These are phyloP conservation scores for Aethes cnicana DNA, from an alignment of 2,888 invertebrate species.

Conservation along the genomic window DNA sequence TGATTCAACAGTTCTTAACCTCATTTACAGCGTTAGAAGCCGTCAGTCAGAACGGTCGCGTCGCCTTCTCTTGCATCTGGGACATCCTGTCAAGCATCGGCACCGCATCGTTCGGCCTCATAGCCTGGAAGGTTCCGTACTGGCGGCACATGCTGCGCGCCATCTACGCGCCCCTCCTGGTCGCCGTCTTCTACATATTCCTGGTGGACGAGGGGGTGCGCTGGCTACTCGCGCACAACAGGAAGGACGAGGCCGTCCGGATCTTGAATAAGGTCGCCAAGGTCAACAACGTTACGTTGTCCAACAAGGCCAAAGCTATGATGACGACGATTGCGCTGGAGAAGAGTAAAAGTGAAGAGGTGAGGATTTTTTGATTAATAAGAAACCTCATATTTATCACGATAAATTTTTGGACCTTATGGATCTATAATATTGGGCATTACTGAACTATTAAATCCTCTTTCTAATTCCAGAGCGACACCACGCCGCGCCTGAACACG, in stretches of 20 bases:
- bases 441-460: too few species aligned
- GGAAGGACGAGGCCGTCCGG: conserved; percentile 84
- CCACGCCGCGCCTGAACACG: conserved; percentile 34
- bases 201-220: conserved; percentile 89
- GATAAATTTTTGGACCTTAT: too few species aligned
- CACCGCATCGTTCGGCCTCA: conserved; percentile 85
- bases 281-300: conserved; percentile 84
- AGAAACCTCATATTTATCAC: too few species aligned
- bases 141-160: conserved; percentile 87
- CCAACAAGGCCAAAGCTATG: conserved; percentile 75
- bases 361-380: conserved; percentile 32
- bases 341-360: conserved; percentile 52
- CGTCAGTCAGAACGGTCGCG: conserved; percentile 69
- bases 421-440: too few species aligned
- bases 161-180: conserved; percentile 86
- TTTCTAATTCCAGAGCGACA: conserved; percentile 43
- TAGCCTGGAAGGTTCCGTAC: conserved; percentile 87
- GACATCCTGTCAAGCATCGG: conserved; percentile 81
- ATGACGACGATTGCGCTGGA: conserved; percentile 62
- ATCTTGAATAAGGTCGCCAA: conserved; percentile 85
- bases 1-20: neutral
- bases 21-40: conserved; percentile 60
- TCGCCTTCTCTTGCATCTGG: conserved; percentile 67
- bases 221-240: conserved; percentile 89
- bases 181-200: conserved; percentile 87